These are phyloP conservation scores for Pollicipes pollicipes DNA, from an alignment of 1,140 invertebrate species.

Conservation along the genomic window DNA sequence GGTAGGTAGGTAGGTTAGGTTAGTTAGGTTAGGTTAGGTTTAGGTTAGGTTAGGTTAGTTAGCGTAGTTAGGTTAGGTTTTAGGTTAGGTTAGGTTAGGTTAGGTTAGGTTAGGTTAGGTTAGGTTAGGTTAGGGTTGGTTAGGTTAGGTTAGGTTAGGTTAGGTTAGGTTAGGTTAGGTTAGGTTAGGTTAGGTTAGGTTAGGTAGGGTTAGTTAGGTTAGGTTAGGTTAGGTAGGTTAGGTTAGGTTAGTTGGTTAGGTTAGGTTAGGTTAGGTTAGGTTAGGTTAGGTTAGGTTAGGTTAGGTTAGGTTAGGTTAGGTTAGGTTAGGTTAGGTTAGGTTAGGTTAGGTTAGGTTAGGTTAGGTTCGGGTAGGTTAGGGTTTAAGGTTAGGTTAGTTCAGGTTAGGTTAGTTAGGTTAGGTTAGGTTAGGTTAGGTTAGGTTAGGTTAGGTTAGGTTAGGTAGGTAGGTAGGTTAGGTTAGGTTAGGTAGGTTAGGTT, in stretches of 20 bases:
- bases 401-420: slow-evolving; percentile 13
- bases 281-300: slow-evolving; percentile 13
- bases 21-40: no score
- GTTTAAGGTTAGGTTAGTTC: slow-evolving; percentile 2
- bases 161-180: slow-evolving; percentile 11
- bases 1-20: no score
- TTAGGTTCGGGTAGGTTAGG: slow-evolving; percentile 7
- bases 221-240: neutral
- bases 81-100: no score
- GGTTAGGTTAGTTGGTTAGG: neutral
- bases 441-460: slow-evolving; percentile 9
- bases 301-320: slow-evolving; percentile 12
- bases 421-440: slow-evolving; percentile 12
- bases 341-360: slow-evolving; percentile 9
- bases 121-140: no score
- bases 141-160: slow-evolving; percentile 6
- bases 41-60: no score
- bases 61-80: no score
- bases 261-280: slow-evolving; percentile 12
- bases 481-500: slow-evolving; percentile 11
- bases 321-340: slow-evolving; percentile 6
- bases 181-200: slow-evolving; percentile 12
- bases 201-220: slow-evolving; percentile 11
- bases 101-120: no score
- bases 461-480: slow-evolving; percentile 11